phyloP scores from a whole-genome alignment of 2,797 vertebrate genomes.

The Pseudochromis fuscus region DNA sequence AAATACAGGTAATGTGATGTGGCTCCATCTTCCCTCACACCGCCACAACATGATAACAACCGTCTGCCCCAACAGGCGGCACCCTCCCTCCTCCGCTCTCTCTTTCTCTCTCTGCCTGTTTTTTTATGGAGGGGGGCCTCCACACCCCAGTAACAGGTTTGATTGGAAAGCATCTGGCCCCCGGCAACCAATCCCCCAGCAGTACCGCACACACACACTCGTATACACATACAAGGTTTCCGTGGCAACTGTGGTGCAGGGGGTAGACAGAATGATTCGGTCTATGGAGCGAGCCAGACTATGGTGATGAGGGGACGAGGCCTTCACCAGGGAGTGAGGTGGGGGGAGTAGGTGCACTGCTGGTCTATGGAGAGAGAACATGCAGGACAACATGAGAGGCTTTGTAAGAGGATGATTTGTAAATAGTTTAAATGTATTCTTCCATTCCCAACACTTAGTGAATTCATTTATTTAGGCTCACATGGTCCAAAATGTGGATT shows the following conservation, averaged over 20 bases:
- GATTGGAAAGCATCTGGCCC: conserved; percentile 86
- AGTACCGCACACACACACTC: conserved; percentile 60
- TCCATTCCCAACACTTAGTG: not conserved
- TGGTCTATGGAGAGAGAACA: conserved; percentile 35
- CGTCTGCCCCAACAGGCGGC: conserved; percentile 62
- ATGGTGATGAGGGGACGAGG: conserved; percentile 72
- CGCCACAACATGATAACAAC: conserved; percentile 45
- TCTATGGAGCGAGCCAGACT: conserved; percentile 75
- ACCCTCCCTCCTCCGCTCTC: conserved; percentile 54
- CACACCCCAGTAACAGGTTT: conserved; percentile 84
- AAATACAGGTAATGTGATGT: conserved; percentile 9
- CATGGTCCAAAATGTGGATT: not conserved
- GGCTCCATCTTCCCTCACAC: not conserved
- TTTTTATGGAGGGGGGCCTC: conserved; percentile 40
- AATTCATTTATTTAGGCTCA: not conserved
- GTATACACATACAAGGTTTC: conserved; percentile 74
- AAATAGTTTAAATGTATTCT: not conserved
- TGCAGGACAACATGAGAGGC: conserved; percentile 13
- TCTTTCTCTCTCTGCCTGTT: conserved; percentile 37
- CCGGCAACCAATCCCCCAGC: conserved; percentile 85
- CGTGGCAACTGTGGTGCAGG: conserved; percentile 82
- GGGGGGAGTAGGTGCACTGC: conserved; percentile 12
- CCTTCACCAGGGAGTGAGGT: conserved; percentile 55
- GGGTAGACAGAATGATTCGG: conserved; percentile 82
- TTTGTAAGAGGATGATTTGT: conserved; percentile 4